A percentile compares a stretch with the other conserved stretches of the same genome.
Evolutionary conservation across 2,797 vertebrate genomes (phyloP).

Genomic region (Malurus leucopterus): DNA sequence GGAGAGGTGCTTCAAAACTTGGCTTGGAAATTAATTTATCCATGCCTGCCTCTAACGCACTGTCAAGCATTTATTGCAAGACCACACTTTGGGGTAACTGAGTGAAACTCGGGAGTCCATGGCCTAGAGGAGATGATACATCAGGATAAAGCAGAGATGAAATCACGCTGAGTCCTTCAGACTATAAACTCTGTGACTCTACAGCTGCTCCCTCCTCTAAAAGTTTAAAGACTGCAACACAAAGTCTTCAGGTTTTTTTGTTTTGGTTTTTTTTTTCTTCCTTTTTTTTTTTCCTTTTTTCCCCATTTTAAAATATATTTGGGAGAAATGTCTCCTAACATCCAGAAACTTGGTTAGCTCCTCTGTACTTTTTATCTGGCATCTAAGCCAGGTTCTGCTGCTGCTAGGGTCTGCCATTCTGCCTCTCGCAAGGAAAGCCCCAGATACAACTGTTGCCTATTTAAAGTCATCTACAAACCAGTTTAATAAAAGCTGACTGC

Average conservation of each 20-base stretch:
- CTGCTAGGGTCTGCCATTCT: neutral
- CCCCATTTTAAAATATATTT: neutral
- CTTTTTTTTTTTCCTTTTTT: neutral
- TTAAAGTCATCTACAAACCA: slow-evolving; percentile 57
- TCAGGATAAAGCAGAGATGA: neutral
- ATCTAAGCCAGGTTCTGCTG: neutral
- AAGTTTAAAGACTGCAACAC: neutral
- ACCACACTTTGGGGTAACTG: neutral
- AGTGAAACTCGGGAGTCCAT: neutral
- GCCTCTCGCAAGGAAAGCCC: neutral
- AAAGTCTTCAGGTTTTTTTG: neutral
- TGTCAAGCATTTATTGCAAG: neutral
- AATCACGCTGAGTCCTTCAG: neutral
- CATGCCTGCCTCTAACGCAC: neutral
- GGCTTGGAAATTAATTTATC: neutral
- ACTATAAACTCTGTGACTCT: neutral
- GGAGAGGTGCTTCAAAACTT: slow-evolving; percentile 7
- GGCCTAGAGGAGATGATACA: neutral
- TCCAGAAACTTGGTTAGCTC: neutral
- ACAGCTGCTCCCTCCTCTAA: neutral
- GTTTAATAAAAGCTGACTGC: slow-evolving; percentile 68
- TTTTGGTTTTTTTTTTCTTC: fast-evolving
- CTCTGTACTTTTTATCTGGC: neutral
- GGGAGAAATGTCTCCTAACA: neutral
- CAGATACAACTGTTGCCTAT: slow-evolving; percentile 27